Evolutionary conservation across 1,140 invertebrate species (phyloP).

Genomic region (Papilio glaucus): DNA sequence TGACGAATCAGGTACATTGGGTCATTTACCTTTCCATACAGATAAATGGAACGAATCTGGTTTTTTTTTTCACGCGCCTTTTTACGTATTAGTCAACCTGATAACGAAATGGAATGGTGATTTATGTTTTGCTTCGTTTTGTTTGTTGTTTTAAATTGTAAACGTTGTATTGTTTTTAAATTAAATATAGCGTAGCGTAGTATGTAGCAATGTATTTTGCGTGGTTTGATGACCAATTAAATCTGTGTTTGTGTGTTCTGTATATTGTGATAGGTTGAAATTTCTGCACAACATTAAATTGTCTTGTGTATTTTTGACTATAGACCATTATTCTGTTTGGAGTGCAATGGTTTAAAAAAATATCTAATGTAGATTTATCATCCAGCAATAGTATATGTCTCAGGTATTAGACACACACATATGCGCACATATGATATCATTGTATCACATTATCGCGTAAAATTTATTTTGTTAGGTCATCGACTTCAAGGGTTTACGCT

Average conservation of each 20-base stretch:
- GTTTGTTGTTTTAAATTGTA: constrained; percentile 3
- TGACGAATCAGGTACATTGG: constrained; percentile 84
- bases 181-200: too few species aligned
- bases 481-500: not conserved
- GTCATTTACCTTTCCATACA: constrained; percentile 13
- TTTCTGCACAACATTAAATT: too few species aligned
- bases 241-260: too few species aligned
- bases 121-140: not conserved
- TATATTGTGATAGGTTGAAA: too few species aligned
- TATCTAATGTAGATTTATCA: too few species aligned
- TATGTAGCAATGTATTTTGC: too few species aligned
- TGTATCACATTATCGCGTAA: constrained; percentile 47
- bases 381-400: constrained; percentile 2
- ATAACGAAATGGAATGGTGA: constrained; percentile 8
- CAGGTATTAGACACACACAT: constrained; percentile 36
- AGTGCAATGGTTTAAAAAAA: too few species aligned
- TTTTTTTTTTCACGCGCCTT: constrained; percentile 8
- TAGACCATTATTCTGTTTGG: too few species aligned
- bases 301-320: too few species aligned
- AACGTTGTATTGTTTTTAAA: not conserved
- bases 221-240: too few species aligned
- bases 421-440: constrained; percentile 59
- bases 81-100: not conserved
- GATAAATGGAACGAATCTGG: not conserved
- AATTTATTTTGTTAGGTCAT: constrained; percentile 50